A percentile compares a stretch with the other conserved stretches of the same genome.
These are phyloP conservation scores for Malthinus flaveolus DNA, from an alignment of 2,888 invertebrate species.

Conservation along the genomic window DNA sequence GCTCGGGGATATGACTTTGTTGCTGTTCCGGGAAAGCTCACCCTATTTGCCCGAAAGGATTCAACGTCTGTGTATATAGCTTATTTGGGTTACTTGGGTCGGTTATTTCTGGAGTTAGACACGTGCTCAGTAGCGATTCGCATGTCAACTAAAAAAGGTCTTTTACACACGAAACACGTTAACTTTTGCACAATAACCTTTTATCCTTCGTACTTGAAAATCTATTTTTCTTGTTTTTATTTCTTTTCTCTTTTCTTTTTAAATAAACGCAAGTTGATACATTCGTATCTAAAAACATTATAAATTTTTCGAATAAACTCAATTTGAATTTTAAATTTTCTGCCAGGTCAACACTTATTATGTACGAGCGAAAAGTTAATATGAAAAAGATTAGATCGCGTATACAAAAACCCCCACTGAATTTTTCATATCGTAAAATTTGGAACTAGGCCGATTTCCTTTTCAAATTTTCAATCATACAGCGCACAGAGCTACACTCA, in stretches of 20 bases:
- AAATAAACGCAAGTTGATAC: no score
- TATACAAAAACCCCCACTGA: no score
- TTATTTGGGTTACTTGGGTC: conserved; percentile 37
- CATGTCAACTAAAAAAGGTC: conserved; percentile 13
- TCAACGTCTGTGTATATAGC: conserved; percentile 36
- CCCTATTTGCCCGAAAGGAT: conserved; percentile 48
- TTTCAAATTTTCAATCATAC: no score
- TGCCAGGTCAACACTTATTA: background rate
- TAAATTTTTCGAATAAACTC: background rate
- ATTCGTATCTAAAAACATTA: no score
- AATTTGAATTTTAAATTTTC: background rate
- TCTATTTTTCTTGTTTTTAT: no score
- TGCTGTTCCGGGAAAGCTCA: conserved; percentile 46
- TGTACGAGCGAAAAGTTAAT: background rate
- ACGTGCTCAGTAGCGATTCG: conserved; percentile 25
- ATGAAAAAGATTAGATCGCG: no score
- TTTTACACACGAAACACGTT: conserved; percentile 4
- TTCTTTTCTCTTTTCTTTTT: no score
- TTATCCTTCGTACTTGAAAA: no score
- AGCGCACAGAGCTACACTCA: no score
- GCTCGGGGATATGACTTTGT: conserved; percentile 48
- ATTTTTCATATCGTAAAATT: no score
- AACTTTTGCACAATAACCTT: conserved; percentile 1
- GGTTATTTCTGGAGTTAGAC: conserved; percentile 32
- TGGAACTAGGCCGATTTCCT: no score